phyloP scores from a whole-genome alignment of 1,140 invertebrate species.

The Ylistrum balloti region DNA sequence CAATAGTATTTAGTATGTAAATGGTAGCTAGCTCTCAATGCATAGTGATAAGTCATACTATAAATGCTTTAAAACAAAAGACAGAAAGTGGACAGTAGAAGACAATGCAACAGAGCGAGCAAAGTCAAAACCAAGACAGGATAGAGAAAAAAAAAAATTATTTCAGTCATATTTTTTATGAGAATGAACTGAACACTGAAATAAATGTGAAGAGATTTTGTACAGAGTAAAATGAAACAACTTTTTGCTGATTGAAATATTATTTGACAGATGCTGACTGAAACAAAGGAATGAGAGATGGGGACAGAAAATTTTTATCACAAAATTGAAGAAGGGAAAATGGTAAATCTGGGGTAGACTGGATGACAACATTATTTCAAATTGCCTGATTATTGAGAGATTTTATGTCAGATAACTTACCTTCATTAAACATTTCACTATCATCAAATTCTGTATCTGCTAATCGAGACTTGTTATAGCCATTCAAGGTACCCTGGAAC shows the following conservation, averaged over 20 bases:
- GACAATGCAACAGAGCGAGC: not conserved
- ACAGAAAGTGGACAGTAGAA: not conserved
- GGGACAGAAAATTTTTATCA: not conserved
- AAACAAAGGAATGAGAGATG: not conserved
- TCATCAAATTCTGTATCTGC: slow-evolving; percentile 74
- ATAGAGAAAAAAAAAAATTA: too few relatives aligned
- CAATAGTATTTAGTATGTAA: not conserved
- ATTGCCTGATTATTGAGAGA: not conserved
- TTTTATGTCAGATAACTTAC: slow-evolving; percentile 54
- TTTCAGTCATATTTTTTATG: not conserved
- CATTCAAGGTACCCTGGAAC: slow-evolving; percentile 72
- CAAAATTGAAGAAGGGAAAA: not conserved
- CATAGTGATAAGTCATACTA: not conserved
- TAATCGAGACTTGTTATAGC: slow-evolving; percentile 70
- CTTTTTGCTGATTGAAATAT: not conserved
- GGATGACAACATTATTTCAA: not conserved
- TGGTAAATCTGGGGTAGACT: not conserved
- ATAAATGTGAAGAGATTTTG: too few relatives aligned
- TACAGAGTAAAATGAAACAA: not conserved
- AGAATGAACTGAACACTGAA: not conserved
- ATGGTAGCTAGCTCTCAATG: not conserved
- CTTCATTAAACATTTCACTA: slow-evolving; percentile 76
- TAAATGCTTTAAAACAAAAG: not conserved
- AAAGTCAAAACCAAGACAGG: not conserved
- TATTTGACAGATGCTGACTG: not conserved